phyloP scores from a whole-genome alignment of 2,113 vertebrate genomes.

The Apistogramma diplotaenia region DNA sequence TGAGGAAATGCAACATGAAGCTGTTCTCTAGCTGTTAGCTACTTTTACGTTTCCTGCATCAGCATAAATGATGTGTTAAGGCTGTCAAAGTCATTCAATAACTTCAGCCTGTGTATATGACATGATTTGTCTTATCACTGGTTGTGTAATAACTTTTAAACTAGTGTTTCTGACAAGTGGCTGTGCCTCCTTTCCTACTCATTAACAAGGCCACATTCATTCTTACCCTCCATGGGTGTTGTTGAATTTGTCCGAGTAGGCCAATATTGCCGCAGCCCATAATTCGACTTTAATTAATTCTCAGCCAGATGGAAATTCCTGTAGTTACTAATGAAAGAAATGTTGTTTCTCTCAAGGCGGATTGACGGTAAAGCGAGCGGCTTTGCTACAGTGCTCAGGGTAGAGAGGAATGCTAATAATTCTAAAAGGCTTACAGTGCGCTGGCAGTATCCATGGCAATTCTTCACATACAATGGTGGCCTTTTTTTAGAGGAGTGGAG shows the following conservation, averaged over 20 bases:
- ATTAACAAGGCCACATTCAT: slow-evolving; percentile 50
- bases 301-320: slow-evolving; percentile 73
- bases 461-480: slow-evolving; percentile 81
- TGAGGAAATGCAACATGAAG: background rate
- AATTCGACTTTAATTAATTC: slow-evolving; percentile 83
- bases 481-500: slow-evolving; percentile 72
- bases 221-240: slow-evolving; percentile 35
- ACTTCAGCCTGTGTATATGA: background rate
- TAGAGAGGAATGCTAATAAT: slow-evolving; percentile 87
- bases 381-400: slow-evolving; percentile 74
- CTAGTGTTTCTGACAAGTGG: background rate
- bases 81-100: background rate
- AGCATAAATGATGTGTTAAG: background rate
- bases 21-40: background rate
- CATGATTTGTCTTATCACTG: background rate
- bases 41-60: background rate
- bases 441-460: slow-evolving; percentile 85
- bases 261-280: slow-evolving; percentile 66
- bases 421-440: slow-evolving; percentile 84
- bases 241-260: slow-evolving; percentile 52
- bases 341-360: slow-evolving; percentile 55
- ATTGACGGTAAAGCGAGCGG: slow-evolving; percentile 65
- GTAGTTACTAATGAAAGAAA: slow-evolving; percentile 62
- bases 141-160: background rate
- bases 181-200: slow-evolving; percentile 11